phyloP scores from a whole-genome alignment of 2,888 invertebrate species.

The Acleris sparsana region DNA sequence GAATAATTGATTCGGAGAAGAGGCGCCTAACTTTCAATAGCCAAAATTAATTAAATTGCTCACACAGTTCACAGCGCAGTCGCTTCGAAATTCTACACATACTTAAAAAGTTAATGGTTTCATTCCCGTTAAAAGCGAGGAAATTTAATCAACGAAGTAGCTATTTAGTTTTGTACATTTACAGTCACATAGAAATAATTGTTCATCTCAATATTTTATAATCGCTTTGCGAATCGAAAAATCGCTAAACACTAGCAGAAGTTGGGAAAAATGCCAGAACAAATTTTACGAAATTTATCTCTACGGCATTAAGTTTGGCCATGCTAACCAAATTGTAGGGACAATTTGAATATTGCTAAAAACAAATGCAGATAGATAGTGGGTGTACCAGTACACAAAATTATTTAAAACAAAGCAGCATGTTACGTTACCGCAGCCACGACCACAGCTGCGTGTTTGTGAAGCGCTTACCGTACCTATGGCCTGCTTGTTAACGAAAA shows the following conservation, averaged over 20 bases:
- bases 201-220: slow-evolving; percentile 5
- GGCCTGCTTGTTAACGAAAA: slow-evolving; percentile 32
- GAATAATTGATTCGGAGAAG: slow-evolving; percentile 4
- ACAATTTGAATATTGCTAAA: neutral
- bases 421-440: slow-evolving; percentile 27
- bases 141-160: slow-evolving; percentile 28
- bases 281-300: slow-evolving; percentile 2
- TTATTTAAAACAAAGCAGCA: slow-evolving; percentile 23
- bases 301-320: slow-evolving; percentile 8
- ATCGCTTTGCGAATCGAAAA: slow-evolving; percentile 4
- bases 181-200: slow-evolving; percentile 3
- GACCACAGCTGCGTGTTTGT: slow-evolving; percentile 32
- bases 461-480: slow-evolving; percentile 26
- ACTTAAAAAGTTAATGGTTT: slow-evolving; percentile 39
- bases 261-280: slow-evolving; percentile 16
- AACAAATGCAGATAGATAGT: no score
- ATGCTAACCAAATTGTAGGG: slow-evolving; percentile 1
- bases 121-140: slow-evolving; percentile 34
- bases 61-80: slow-evolving; percentile 31
- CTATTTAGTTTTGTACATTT: slow-evolving; percentile 18
- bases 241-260: neutral
- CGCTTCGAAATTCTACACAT: slow-evolving; percentile 30
- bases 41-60: slow-evolving; percentile 37
- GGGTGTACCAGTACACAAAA: neutral
- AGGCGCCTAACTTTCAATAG: slow-evolving; percentile 24